Evolutionary conservation across 2,797 vertebrate species (phyloP).

Genomic region (Cryptoblepharus egeriae): DNA sequence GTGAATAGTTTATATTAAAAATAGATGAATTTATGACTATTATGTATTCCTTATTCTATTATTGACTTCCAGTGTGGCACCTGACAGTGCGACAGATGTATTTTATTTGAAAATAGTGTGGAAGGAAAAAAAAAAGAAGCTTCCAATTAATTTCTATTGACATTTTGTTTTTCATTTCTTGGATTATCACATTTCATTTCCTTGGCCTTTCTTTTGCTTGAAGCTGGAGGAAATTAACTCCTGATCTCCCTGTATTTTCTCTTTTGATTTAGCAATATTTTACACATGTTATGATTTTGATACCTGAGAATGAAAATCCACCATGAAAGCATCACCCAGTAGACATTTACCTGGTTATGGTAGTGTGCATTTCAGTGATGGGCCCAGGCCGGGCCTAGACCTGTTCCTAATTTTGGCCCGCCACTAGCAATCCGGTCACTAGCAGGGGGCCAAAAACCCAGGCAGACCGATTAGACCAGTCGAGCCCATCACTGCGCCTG

Average conservation of each 20-base stretch:
- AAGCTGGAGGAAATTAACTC: constrained; percentile 27
- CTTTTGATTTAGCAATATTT: neutral
- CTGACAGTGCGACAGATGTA: constrained; percentile 2
- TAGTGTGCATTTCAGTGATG: neutral
- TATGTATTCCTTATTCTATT: constrained; percentile 11
- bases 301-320: neutral
- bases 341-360: neutral
- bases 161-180: constrained; percentile 24
- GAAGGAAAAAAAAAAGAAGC: neutral
- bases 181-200: constrained; percentile 29
- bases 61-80: constrained; percentile 3
- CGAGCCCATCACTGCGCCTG: too few species aligned
- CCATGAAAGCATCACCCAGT: neutral
- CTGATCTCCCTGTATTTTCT: neutral
- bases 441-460: too few species aligned
- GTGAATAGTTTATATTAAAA: neutral
- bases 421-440: too few species aligned
- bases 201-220: constrained; percentile 15
- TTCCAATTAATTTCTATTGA: constrained; percentile 25
- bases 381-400: too few species aligned
- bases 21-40: neutral
- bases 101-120: constrained; percentile 8
- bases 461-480: too few species aligned
- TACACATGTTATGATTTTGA: neutral
- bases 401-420: too few species aligned